Evolutionary conservation across 2,797 vertebrate species (phyloP).

Genomic region (Enteromius trimaculatus): DNA sequence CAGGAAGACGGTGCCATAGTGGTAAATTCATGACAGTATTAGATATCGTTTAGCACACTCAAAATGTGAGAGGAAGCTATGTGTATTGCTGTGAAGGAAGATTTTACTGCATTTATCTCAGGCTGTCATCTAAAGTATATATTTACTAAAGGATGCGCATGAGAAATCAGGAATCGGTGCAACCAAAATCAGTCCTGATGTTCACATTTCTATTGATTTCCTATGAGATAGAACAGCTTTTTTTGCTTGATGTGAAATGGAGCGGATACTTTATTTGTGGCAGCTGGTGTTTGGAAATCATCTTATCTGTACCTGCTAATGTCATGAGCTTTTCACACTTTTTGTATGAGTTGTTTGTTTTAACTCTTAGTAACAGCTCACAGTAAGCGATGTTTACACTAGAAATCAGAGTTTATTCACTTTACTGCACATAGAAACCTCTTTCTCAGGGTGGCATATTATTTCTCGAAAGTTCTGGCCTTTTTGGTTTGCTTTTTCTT

Average conservation of each 20-base stretch:
- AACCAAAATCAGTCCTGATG: conserved; percentile 29
- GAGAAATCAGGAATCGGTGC: conserved; percentile 7
- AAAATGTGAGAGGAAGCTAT: conserved; percentile 20
- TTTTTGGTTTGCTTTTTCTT: no score
- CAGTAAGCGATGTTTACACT: background rate
- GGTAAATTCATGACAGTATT: conserved; percentile 34
- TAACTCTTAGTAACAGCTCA: conserved; percentile 3
- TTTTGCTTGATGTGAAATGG: conserved; percentile 37
- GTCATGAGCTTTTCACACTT: conserved; percentile 7
- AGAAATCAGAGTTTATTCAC: background rate
- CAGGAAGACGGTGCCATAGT: conserved; percentile 24
- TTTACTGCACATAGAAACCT: background rate
- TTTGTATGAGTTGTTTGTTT: conserved; percentile 18
- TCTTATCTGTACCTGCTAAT: conserved; percentile 26
- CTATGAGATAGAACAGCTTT: background rate
- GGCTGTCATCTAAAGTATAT: conserved; percentile 33
- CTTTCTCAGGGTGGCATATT: background rate
- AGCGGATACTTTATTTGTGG: conserved; percentile 30
- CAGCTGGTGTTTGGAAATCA: conserved; percentile 26
- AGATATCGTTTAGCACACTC: conserved; percentile 22
- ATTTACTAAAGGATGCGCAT: conserved; percentile 18
- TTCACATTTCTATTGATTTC: conserved; percentile 37
- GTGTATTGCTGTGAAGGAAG: conserved; percentile 15
- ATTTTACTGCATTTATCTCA: conserved; percentile 41
- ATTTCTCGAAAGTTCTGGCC: background rate